Conservation (phyloP, 2,113 vertebrate genomes). For the Morphnarchus princeps region DNA sequence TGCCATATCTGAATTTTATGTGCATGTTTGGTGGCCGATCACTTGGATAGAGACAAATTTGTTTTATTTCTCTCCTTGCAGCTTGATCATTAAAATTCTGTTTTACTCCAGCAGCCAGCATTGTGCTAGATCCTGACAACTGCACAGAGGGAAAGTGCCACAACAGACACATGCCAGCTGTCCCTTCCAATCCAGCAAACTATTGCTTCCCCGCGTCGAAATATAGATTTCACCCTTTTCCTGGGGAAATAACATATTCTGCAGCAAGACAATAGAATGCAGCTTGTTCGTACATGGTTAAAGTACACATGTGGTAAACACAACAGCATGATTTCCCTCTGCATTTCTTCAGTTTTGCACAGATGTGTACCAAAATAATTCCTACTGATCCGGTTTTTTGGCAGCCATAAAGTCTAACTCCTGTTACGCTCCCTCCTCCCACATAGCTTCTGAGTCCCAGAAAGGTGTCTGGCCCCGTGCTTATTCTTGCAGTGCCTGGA, state of each 20-base stretch:
- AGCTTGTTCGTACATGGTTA: neutral
- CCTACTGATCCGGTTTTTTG: neutral
- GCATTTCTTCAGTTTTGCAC: neutral
- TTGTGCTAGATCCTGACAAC: conserved; percentile 32
- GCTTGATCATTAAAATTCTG: conserved; percentile 58
- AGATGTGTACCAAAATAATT: neutral
- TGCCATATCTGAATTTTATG: conserved; percentile 28
- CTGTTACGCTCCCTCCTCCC: neutral
- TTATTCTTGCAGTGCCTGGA: rapidly evolving
- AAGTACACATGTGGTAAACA: neutral
- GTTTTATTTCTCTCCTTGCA: conserved; percentile 42
- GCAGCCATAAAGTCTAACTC: neutral
- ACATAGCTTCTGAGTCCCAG: neutral
- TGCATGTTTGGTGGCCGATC: conserved; percentile 1
- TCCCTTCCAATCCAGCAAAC: conserved; percentile 26
- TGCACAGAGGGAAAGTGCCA: neutral
- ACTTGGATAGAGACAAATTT: conserved; percentile 19
- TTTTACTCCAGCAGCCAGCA: conserved; percentile 25
- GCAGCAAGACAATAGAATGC: neutral
- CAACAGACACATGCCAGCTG: conserved; percentile 30
- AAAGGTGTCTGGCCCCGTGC: neutral
- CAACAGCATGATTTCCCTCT: neutral
- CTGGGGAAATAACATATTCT: conserved; percentile 20
- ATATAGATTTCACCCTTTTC: neutral
- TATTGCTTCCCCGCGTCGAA: neutral